Evolutionary conservation across 2,888 invertebrate genomes (phyloP), one percentile per base, ranked within the genome.

Genomic region (Mimachlamys varia): DNA sequence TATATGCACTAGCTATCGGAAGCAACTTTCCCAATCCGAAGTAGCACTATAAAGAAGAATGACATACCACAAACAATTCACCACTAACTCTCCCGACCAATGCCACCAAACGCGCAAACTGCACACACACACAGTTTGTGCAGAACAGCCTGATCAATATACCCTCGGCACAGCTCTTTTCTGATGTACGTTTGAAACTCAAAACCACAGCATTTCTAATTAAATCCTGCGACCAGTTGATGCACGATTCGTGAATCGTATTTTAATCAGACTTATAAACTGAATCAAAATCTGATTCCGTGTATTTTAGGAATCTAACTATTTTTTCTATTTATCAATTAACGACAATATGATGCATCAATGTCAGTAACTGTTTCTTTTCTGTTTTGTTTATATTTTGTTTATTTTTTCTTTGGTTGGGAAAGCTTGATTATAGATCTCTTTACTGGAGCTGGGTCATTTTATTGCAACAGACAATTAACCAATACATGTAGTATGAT

Each of bases 31-130:
- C 33, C 27, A 33, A 10, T 33, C 33, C 27, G 33, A 76, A 76
- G 33, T 76, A 76, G 76, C 76, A 27, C 27, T 76, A 27, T 76
- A 76, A 76, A 33, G 27, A 5, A 53, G 19, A 53, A 15, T 2
- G 62, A 76, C 76, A 27, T 76, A 33, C 76, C 76, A 76, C 76
- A 76, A 76, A 76, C 76, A 76, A 76, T 76, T 27, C 76, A 76
- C 4, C 76, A 76, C 0, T 76, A 76, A 33, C 33, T 76, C 76
- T 33, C 33, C 76, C 76, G 12, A 76, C 76, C 76, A 12, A 27
- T 76, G 76, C 76, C 33, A 76, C 76, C 76, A 76, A 33, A 76
- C 76, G 33, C 27, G 76, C 76, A 76, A 76, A 27, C 27, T 76
- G 76, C 76, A 76, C 76, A 76, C 27, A 76, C 27, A 33, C 76